phyloP scores from a whole-genome alignment of 2,797 vertebrate species.

The Pseudomugil tenellus region DNA sequence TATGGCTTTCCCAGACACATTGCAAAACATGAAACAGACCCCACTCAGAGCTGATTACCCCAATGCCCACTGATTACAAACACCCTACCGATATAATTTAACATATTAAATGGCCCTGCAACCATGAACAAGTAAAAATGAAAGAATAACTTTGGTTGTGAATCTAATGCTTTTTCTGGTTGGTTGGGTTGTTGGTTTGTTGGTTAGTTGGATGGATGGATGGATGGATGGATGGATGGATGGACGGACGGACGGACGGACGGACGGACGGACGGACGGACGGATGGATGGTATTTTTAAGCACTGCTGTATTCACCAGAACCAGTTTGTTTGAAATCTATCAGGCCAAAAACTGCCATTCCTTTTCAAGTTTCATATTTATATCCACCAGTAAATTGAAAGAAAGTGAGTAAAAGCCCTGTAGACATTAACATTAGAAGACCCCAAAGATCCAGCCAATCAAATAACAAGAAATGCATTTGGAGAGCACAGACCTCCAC shows the following conservation, averaged over 20 bases:
- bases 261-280: neutral
- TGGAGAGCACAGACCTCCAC: too few species aligned
- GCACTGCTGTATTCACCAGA: neutral
- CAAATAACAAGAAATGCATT: neutral
- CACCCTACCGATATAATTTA: neutral
- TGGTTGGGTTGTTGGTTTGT: too few species aligned
- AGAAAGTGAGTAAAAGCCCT: too few species aligned
- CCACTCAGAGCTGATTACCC: neutral
- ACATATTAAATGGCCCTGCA: neutral
- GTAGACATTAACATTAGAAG: neutral
- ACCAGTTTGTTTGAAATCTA: neutral
- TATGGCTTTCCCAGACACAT: neutral
- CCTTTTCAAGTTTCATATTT: neutral
- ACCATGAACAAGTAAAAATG: neutral
- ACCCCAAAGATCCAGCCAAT: neutral
- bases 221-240: too few species aligned
- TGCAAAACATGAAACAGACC: neutral
- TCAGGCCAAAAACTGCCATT: too few species aligned
- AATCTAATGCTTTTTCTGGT: neutral
- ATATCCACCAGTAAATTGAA: neutral
- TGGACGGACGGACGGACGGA: too few species aligned
- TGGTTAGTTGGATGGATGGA: too few species aligned
- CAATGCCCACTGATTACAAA: neutral
- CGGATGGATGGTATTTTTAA: neutral
- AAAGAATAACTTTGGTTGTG: neutral